Percentiles rank a stretch among this genome's conserved stretches.
phyloP scores from a whole-genome alignment of 2,113 vertebrate species.

The Barbus barbus region DNA sequence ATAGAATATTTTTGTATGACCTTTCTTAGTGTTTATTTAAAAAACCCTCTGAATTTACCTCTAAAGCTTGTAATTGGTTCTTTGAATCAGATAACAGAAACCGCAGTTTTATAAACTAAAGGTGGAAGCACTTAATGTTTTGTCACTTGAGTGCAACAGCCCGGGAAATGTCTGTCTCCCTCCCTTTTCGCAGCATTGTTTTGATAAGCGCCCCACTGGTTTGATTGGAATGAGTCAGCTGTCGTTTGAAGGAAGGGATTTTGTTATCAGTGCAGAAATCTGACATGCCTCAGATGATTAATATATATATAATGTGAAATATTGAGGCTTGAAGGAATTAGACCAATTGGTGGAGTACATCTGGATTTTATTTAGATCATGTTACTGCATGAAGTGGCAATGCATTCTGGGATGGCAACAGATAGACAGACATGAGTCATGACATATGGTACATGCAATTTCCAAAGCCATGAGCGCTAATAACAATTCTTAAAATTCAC shows the following conservation, averaged over 20 bases:
- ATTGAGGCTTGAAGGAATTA: conserved; percentile 67
- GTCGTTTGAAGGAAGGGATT: conserved; percentile 60
- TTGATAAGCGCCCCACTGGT: conserved; percentile 58
- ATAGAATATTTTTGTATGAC: conserved; percentile 52
- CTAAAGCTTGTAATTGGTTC: conserved; percentile 34
- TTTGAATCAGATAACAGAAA: conserved; percentile 18
- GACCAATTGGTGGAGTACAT: conserved; percentile 67
- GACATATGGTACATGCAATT: conserved; percentile 69
- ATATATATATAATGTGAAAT: conserved; percentile 70
- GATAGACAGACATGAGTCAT: conserved; percentile 67
- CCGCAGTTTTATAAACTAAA: conserved; percentile 16
- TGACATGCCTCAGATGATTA: conserved; percentile 72
- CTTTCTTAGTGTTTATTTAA: conserved; percentile 43
- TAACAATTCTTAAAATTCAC: conserved; percentile 61
- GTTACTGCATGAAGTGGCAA: conserved; percentile 72
- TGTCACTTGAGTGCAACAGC: conserved; percentile 42
- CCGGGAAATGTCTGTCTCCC: neutral
- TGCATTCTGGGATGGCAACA: conserved; percentile 68
- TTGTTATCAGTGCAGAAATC: conserved; percentile 72
- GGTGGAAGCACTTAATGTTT: conserved; percentile 47
- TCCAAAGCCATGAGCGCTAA: conserved; percentile 63
- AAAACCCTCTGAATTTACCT: conserved; percentile 36
- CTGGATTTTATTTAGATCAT: conserved; percentile 77
- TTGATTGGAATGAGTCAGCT: conserved; percentile 59
- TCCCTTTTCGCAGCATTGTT: conserved; percentile 50